phyloP scores from a whole-genome alignment of 2,888 invertebrate genomes.

The Marasmarcha lunaedactyla region DNA sequence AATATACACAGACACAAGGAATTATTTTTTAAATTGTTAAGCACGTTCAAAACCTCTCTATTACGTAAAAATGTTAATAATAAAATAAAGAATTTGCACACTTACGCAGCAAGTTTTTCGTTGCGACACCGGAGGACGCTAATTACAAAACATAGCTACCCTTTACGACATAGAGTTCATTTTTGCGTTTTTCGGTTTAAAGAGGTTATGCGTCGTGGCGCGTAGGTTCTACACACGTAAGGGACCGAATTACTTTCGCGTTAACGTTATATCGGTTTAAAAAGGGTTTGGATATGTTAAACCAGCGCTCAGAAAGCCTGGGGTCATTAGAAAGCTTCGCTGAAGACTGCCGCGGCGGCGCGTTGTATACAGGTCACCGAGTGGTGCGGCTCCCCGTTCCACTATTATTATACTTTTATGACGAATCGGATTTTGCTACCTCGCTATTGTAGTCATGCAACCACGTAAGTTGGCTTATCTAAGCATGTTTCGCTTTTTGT shows the following conservation, averaged over 20 bases:
- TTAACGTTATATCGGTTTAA: conserved; percentile 38
- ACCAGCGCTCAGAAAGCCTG: conserved; percentile 55
- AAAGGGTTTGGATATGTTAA: conserved; percentile 18
- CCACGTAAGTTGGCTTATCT: conserved; percentile 19
- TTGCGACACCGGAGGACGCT: conserved; percentile 23
- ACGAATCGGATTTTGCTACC: conserved; percentile 64
- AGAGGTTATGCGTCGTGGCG: conserved; percentile 38
- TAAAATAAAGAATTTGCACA: conserved; percentile 9
- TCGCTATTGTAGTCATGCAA: conserved; percentile 38
- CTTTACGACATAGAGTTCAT: conserved; percentile 48
- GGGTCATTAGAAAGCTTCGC: conserved; percentile 66
- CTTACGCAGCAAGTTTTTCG: conserved; percentile 10
- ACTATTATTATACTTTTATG: conserved; percentile 71
- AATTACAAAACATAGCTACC: conserved; percentile 53
- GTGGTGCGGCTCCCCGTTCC: conserved; percentile 65
- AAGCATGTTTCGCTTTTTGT: background rate
- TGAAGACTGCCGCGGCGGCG: conserved; percentile 65
- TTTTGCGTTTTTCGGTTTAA: conserved; percentile 29
- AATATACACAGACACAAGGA: no score
- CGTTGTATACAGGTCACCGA: conserved; percentile 51
- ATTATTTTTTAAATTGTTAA: no score
- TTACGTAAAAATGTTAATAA: no score
- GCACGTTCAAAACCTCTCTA: no score
- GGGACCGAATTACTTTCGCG: conserved; percentile 37
- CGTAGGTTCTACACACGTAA: conserved; percentile 37